These are phyloP conservation scores for Leptinotarsa lineolata DNA, from an alignment of 1,140 invertebrate species.

Conservation along the genomic window DNA sequence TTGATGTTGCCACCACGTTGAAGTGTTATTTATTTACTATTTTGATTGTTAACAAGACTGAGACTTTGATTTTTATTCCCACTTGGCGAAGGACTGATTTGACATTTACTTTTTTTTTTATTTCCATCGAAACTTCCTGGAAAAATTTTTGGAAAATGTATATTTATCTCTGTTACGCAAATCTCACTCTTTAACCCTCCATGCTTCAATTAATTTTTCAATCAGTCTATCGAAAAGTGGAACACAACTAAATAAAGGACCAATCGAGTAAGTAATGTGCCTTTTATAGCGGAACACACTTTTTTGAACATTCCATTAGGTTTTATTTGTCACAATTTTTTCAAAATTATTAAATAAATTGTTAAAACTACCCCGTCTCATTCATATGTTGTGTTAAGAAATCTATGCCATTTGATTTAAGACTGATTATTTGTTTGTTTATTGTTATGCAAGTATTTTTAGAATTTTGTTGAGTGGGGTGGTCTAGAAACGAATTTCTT, in stretches of 20 bases:
- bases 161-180: too few relatives aligned
- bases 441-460: constrained; percentile 34
- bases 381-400: constrained; percentile 39
- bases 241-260: constrained; percentile 10
- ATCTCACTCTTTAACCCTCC: too few relatives aligned
- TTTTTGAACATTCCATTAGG: constrained; percentile 43
- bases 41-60: constrained; percentile 18
- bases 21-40: constrained; percentile 23
- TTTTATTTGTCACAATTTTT: constrained; percentile 21
- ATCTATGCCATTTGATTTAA: constrained; percentile 51
- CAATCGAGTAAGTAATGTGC: constrained; percentile 24
- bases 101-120: too few relatives aligned
- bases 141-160: too few relatives aligned
- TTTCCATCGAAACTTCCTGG: too few relatives aligned
- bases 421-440: constrained; percentile 50
- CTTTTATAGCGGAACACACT: constrained; percentile 17
- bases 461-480: constrained; percentile 31
- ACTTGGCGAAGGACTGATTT: not conserved
- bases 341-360: constrained; percentile 7
- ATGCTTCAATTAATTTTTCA: not conserved
- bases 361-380: not conserved
- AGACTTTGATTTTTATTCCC: constrained; percentile 33
- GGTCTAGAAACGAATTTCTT: not conserved
- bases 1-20: constrained; percentile 22
- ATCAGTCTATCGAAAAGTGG: not conserved